These are phyloP conservation scores for Pantala flavescens DNA, from an alignment of 1,140 invertebrate species.

Conservation along the genomic window DNA sequence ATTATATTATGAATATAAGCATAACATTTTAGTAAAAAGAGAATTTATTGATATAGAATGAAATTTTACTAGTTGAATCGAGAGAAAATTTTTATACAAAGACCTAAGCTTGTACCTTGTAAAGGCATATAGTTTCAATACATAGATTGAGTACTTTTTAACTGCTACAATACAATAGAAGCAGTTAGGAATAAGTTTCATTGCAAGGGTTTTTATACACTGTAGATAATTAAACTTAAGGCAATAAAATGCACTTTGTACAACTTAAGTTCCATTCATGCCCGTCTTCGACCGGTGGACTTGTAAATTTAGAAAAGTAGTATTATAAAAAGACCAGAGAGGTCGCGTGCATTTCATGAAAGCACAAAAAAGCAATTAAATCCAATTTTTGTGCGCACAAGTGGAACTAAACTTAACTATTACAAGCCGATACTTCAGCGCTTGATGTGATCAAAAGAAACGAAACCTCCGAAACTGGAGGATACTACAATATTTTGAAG, in stretches of 20 bases:
- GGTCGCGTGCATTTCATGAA: not conserved
- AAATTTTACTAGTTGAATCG: not conserved
- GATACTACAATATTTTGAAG: not conserved
- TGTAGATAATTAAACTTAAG: not conserved
- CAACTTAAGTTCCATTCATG: not conserved
- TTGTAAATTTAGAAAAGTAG: not conserved
- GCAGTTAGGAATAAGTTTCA: not conserved
- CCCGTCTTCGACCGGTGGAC: constrained; percentile 5
- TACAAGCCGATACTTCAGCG: too few relatives aligned
- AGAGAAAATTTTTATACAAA: not conserved
- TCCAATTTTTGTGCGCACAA: not conserved
- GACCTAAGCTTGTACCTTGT: not conserved
- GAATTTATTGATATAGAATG: not conserved
- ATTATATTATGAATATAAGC: not conserved
- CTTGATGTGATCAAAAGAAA: too few relatives aligned
- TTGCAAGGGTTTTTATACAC: not conserved
- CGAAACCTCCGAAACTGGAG: not conserved
- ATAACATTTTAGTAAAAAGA: not conserved
- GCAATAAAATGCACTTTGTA: not conserved
- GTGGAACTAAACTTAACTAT: not conserved
- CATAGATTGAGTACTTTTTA: constrained; percentile 8
- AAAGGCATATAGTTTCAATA: constrained; percentile 10
- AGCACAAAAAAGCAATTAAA: not conserved
- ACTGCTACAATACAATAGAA: not conserved
- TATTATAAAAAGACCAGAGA: not conserved